These are phyloP conservation scores for Andrena fulva DNA, from an alignment of 2,888 invertebrate genomes.

Conservation along the genomic window DNA sequence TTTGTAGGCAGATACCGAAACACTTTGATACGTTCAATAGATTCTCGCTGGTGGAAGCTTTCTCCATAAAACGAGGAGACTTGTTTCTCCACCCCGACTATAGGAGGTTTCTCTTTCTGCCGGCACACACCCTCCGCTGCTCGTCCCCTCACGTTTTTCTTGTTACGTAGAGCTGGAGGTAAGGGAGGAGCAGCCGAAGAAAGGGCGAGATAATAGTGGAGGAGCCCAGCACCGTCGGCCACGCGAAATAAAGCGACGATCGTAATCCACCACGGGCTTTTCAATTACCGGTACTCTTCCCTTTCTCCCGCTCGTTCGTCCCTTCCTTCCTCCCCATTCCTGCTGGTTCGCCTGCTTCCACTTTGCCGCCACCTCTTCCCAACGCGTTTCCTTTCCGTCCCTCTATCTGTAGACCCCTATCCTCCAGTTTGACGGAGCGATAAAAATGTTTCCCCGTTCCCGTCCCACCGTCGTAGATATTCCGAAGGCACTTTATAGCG, in stretches of 20 bases:
- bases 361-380: slow-evolving; percentile 45
- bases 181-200: slow-evolving; percentile 43
- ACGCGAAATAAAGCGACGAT: slow-evolving; percentile 77
- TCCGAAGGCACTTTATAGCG: slow-evolving; percentile 71
- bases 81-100: background rate
- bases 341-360: slow-evolving; percentile 34
- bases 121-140: slow-evolving; percentile 5
- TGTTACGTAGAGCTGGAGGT: slow-evolving; percentile 34
- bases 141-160: slow-evolving; percentile 54
- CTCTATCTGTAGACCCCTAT: slow-evolving; percentile 16
- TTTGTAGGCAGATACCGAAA: too few relatives aligned
- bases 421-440: slow-evolving; percentile 51
- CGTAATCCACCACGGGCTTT: slow-evolving; percentile 78
- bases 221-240: slow-evolving; percentile 62
- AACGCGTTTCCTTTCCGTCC: slow-evolving; percentile 11
- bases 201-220: slow-evolving; percentile 73
- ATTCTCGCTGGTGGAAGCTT: too few relatives aligned
- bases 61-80: too few relatives aligned
- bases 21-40: too few relatives aligned
- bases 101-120: slow-evolving; percentile 22
- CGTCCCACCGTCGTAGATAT: slow-evolving; percentile 60
- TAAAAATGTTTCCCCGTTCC: slow-evolving; percentile 67
- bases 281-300: slow-evolving; percentile 77
- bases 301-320: slow-evolving; percentile 34
- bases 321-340: slow-evolving; percentile 26